Conservation (phyloP, 1,140 invertebrate genomes). For the Centruroides vittatus region DNA sequence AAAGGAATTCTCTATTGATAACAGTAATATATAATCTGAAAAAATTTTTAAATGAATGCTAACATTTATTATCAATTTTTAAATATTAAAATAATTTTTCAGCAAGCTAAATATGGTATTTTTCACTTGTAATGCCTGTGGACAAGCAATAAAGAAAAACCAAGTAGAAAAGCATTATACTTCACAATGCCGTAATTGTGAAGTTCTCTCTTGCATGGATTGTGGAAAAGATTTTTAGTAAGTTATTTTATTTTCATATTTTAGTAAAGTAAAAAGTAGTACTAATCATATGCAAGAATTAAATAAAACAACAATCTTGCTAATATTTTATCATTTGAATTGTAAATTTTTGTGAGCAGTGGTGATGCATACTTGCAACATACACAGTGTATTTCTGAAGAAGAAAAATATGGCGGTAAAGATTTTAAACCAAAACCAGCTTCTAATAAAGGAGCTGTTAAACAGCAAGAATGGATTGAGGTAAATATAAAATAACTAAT, state of each 20-base stretch:
- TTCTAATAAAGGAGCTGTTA: conserved; percentile 72
- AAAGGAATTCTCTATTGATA: too few relatives aligned
- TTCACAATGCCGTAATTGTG: conserved; percentile 41
- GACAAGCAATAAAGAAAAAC: conserved; percentile 75
- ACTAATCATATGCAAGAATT: too few relatives aligned
- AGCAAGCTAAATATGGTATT: conserved; percentile 28
- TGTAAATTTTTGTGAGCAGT: conserved; percentile 31
- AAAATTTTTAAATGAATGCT: too few relatives aligned
- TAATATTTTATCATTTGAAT: conserved; percentile 5
- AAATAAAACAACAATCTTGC: too few relatives aligned
- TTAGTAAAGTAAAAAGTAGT: too few relatives aligned
- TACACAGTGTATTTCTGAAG: conserved; percentile 82
- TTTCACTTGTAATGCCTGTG: conserved; percentile 80
- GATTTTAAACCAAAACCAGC: conserved; percentile 54
- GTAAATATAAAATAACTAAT: too few relatives aligned
- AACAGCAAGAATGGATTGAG: conserved; percentile 77
- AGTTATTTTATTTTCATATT: conserved; percentile 4
- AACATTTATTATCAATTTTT: too few relatives aligned
- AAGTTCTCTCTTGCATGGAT: conserved; percentile 65
- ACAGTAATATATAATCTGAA: too few relatives aligned
- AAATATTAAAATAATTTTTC: too few relatives aligned
- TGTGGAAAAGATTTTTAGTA: conserved; percentile 77
- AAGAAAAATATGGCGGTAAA: conserved; percentile 75
- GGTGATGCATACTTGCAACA: conserved; percentile 64
- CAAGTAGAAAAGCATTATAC: conserved; percentile 75